A percentile compares a stretch with the other conserved stretches of the same genome.
phyloP scores from a whole-genome alignment of 2,113 vertebrate species.

The Grallaria varia region DNA sequence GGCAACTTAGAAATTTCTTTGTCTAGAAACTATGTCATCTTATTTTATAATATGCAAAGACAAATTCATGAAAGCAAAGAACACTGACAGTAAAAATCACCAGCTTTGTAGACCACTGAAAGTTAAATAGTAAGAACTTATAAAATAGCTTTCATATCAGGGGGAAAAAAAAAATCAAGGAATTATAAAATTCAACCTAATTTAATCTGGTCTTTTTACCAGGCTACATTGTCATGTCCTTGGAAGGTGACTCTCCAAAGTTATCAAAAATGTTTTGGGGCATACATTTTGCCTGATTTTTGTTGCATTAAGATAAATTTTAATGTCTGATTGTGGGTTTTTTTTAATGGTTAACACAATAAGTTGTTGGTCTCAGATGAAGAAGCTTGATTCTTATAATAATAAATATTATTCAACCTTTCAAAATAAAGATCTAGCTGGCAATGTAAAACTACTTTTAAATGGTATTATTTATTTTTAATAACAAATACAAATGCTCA shows the following conservation, averaged over 20 bases:
- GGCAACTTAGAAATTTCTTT: neutral
- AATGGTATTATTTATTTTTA: neutral
- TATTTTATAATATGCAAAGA: neutral
- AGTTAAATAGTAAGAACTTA: neutral
- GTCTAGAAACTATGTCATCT: neutral
- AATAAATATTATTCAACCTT: neutral
- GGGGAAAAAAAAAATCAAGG: neutral
- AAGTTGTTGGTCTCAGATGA: neutral
- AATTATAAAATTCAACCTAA: neutral
- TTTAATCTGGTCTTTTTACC: neutral
- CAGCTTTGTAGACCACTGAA: neutral
- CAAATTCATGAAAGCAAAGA: neutral
- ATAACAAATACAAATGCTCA: neutral
- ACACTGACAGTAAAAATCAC: neutral
- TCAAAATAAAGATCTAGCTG: neutral
- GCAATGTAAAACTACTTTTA: neutral
- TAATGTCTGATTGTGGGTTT: neutral
- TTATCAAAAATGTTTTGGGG: neutral
- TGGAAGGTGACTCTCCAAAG: neutral
- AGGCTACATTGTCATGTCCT: neutral
- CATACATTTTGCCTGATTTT: neutral
- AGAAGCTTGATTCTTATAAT: neutral
- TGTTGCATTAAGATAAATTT: neutral
- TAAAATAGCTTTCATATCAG: neutral
- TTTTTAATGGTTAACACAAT: neutral